Evolutionary conservation across 1,140 invertebrate genomes (phyloP).

Genomic region (Macrosteles quadrilineatus): DNA sequence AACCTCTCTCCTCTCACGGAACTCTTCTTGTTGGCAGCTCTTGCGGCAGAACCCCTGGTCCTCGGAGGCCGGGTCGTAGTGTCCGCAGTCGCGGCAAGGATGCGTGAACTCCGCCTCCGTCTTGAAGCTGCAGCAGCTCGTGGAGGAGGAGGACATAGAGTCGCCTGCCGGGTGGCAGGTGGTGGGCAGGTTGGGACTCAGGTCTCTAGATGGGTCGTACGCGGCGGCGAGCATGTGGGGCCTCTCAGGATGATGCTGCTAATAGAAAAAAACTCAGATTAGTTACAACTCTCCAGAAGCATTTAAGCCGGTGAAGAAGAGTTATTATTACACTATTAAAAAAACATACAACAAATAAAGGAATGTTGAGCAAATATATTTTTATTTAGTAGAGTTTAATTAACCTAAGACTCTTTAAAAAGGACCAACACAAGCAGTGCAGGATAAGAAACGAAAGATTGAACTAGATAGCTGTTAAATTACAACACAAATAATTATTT

Average conservation of each 20-base stretch:
- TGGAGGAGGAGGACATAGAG: constrained; percentile 47
- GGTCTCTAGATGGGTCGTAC: constrained; percentile 68
- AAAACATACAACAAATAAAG: too few species aligned
- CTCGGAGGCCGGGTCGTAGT: constrained; percentile 40
- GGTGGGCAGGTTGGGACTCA: constrained; percentile 68
- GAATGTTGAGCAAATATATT: too few species aligned
- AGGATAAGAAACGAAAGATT: too few species aligned
- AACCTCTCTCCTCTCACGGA: constrained; percentile 29
- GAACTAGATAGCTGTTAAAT: too few species aligned
- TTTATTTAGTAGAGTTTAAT: too few species aligned
- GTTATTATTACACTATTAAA: too few species aligned
- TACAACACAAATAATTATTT: too few species aligned
- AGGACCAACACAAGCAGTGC: too few species aligned
- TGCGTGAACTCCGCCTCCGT: constrained; percentile 50
- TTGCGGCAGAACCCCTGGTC: constrained; percentile 15
- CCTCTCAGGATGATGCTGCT: constrained; percentile 53
- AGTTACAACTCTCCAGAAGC: too few species aligned
- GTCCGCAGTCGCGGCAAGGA: constrained; percentile 44
- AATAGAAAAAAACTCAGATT: too few species aligned
- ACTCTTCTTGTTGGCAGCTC: constrained; percentile 23
- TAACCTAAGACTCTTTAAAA: too few species aligned
- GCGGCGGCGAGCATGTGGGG: constrained; percentile 55
- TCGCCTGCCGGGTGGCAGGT: constrained; percentile 59
- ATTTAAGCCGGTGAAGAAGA: too few species aligned
- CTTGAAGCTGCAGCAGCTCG: constrained; percentile 53